Conservation (phyloP, 2,113 vertebrate species). For the Ptilonorhynchus violaceus region DNA sequence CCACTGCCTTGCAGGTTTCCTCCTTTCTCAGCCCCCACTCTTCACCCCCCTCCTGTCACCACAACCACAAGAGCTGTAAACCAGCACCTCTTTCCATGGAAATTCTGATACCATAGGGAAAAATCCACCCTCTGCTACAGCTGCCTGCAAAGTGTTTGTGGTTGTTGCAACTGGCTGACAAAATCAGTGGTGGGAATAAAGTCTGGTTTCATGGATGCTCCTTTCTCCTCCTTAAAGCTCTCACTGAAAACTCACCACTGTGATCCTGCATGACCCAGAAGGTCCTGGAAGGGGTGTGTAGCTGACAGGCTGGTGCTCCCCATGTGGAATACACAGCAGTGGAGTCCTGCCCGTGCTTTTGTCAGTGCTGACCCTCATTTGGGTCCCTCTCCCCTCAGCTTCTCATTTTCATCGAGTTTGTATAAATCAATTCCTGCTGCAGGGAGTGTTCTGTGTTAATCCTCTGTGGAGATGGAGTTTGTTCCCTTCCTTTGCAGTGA, state of each 20-base stretch:
- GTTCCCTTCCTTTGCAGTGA: background rate
- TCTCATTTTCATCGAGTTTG: background rate
- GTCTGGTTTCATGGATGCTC: background rate
- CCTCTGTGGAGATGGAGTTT: background rate
- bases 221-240: background rate
- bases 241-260: background rate
- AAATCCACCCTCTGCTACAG: background rate
- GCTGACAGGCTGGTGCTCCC: background rate
- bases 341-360: background rate
- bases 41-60: background rate
- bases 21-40: background rate
- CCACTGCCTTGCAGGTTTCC: background rate
- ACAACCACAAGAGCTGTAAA: background rate
- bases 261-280: background rate
- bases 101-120: background rate
- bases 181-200: background rate
- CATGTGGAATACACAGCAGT: background rate
- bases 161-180: background rate
- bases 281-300: background rate
- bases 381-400: background rate
- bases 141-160: background rate
- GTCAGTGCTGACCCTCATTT: background rate
- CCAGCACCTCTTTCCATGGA: slow-evolving; percentile 2
- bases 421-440: background rate
- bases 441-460: background rate